Evolutionary conservation across 2,113 vertebrate genomes (phyloP), one percentile per base, ranked within the genome.

Genomic region (Larimichthys polyactis): DNA sequence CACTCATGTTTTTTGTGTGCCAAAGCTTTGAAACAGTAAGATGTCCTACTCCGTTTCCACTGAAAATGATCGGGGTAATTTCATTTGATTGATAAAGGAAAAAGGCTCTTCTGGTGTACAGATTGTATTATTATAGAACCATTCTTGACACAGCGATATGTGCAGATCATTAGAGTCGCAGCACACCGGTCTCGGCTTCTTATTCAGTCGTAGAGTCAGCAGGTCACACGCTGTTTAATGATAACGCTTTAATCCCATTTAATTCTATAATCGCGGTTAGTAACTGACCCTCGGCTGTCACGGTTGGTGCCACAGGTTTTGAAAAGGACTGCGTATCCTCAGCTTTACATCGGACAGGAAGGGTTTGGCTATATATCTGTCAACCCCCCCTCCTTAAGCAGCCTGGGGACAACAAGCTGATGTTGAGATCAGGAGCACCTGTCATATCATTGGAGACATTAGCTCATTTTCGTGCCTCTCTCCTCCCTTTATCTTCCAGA

Each of bases 181-280:
- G 57, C 51, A 36, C 70, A 63, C 10, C 5, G 12, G 65, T 78
- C 43, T 75, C 57, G 75, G 74, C 60, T 68, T 83, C 82, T 80
- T 63, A 64, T 81, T 83, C 82, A 75, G 67, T 59, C 5, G 29
- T 29, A 4, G 76, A 88, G 71, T 89, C 84, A 64, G 82, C 69
- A 72, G 89, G 88, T 92, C 82, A 88, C 79, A 66, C 84, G 82
- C 64, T 68, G 63, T 86, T 87, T 83, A 78, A 90, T 82, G 87
- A 90, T 91, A 92, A 92, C 84, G 59, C 89, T 78, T 75, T 92
- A 93, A 94, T 94, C 89, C 89, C n/a, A 85, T 91, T 93, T 91
- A 93, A 93, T 93, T 93, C 84, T 87, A 71, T 92, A 91, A 92
- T 90, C 87, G 22, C 75, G 83, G 84, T 90, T 75, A 64, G 79